Conservation (phyloP, 2,888 invertebrate genomes). For the Platynereis dumerilii region DNA sequence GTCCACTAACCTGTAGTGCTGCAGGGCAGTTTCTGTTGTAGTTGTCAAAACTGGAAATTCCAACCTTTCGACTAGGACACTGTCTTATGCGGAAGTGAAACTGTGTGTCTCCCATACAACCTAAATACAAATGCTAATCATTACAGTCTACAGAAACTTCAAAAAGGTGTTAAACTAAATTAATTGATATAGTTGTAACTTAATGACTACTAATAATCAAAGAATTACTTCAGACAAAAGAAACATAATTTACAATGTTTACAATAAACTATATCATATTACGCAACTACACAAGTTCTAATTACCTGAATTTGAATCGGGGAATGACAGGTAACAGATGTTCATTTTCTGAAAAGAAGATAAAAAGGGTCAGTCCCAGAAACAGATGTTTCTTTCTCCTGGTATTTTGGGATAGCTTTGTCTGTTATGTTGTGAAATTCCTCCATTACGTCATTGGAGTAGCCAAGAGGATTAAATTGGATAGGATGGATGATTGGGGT, state of each 20-base stretch:
- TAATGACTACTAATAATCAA: not conserved
- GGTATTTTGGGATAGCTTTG: too few species aligned
- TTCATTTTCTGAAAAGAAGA: conserved; percentile 63
- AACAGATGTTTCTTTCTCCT: too few species aligned
- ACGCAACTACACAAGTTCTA: not conserved
- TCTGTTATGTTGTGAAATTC: too few species aligned
- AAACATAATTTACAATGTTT: not conserved
- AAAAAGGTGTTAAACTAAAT: too few species aligned
- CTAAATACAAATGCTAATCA: conserved; percentile 72
- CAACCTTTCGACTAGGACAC: conserved; percentile 67
- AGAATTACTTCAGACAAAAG: not conserved
- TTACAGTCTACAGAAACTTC: too few species aligned
- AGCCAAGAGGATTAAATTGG: too few species aligned
- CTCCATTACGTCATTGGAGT: too few species aligned
- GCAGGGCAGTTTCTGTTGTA: conserved; percentile 73
- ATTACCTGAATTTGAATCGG: conserved; percentile 89
- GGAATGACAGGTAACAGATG: conserved; percentile 97
- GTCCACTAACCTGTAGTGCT: conserved; percentile 64
- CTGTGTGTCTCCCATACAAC: conserved; percentile 96
- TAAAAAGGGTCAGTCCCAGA: too few species aligned
- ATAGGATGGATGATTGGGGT: too few species aligned
- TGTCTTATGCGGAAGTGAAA: conserved; percentile 91
- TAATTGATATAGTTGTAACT: not conserved
- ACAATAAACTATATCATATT: not conserved
- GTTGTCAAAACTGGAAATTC: conserved; percentile 60